Evolutionary conservation across 2,113 vertebrate species (phyloP).

Genomic region (Peromyscus polionotus): DNA sequence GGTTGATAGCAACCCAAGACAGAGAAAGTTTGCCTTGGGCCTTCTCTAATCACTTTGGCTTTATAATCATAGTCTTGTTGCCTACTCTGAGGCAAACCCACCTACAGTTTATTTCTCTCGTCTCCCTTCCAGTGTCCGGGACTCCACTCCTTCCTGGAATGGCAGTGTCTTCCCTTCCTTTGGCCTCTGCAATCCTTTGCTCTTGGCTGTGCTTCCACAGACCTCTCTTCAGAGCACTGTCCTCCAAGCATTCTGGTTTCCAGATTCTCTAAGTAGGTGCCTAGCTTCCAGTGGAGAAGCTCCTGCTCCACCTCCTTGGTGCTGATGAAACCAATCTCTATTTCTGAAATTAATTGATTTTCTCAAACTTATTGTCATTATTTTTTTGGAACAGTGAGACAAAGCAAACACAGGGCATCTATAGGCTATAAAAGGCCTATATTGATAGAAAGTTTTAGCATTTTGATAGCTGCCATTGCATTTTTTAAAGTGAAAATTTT

Average conservation of each 20-base stretch:
- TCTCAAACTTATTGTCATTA: background rate
- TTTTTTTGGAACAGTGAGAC: background rate
- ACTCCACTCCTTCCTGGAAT: background rate
- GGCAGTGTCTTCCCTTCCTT: background rate
- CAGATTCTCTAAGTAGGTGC: background rate
- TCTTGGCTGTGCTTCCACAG: background rate
- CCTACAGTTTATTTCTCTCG: background rate
- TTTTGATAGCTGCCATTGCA: slow-evolving; percentile 28
- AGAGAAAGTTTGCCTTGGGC: background rate
- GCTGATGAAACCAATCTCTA: background rate
- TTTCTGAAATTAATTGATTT: slow-evolving; percentile 20
- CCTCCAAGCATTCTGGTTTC: background rate
- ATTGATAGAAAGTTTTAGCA: background rate
- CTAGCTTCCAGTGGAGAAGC: background rate
- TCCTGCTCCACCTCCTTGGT: background rate
- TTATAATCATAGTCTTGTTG: background rate
- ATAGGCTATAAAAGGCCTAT: background rate
- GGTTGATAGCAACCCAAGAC: background rate
- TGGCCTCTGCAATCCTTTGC: background rate
- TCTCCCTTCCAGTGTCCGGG: background rate
- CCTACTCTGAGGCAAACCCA: background rate
- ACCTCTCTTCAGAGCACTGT: background rate
- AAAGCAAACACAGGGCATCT: background rate
- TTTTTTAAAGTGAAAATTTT: slow-evolving; percentile 24
- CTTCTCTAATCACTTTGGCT: slow-evolving; percentile 13